Conservation (phyloP, 2,888 invertebrate species). For the Volucella inanis region DNA sequence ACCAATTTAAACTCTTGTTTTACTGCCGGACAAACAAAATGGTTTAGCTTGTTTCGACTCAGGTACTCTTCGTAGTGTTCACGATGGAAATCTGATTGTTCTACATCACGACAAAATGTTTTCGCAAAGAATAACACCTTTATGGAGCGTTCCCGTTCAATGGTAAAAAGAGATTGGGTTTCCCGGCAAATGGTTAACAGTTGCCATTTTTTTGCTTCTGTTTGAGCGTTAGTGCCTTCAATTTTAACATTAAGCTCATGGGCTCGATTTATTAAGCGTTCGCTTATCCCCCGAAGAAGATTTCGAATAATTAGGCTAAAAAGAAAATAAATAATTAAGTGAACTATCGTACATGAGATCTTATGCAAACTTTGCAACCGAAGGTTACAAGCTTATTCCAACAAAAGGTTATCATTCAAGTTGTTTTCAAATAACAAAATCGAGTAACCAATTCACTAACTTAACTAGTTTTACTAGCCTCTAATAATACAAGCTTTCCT, state of each 20-base stretch:
- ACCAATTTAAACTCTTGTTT: constrained; percentile 86
- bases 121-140: constrained; percentile 93
- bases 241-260: constrained; percentile 82
- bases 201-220: constrained; percentile 81
- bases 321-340: neutral
- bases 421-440: too few species aligned
- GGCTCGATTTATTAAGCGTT: constrained; percentile 83
- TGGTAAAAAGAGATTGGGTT: constrained; percentile 90
- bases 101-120: constrained; percentile 88
- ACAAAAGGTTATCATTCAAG: too few species aligned
- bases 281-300: constrained; percentile 83
- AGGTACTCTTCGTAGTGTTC: constrained; percentile 82
- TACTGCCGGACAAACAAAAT: constrained; percentile 85
- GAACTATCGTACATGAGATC: too few species aligned
- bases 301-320: constrained; percentile 83
- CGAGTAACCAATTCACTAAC: too few species aligned
- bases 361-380: too few species aligned
- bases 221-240: constrained; percentile 79
- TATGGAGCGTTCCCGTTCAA: constrained; percentile 90
- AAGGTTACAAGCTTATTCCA: too few species aligned
- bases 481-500: too few species aligned
- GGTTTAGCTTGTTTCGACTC: constrained; percentile 82
- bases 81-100: constrained; percentile 84
- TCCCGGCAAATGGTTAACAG: constrained; percentile 87
- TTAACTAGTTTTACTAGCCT: too few species aligned